phyloP scores from a whole-genome alignment of 2,113 vertebrate species.

The Jacana jacana region DNA sequence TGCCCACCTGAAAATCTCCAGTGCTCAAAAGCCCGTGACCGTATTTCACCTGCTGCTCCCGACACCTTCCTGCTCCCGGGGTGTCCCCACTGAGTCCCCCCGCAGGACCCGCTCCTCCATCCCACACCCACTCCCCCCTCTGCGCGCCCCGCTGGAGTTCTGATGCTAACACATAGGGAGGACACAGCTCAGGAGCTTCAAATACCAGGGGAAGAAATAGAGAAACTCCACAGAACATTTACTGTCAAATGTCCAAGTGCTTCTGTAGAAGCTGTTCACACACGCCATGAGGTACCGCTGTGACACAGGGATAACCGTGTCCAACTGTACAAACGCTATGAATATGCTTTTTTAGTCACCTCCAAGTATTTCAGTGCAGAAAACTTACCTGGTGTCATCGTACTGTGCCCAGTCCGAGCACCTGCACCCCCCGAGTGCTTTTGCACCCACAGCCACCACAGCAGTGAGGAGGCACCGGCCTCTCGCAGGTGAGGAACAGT shows the following conservation, averaged over 20 bases:
- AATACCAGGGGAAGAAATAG: neutral
- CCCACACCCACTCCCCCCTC: neutral
- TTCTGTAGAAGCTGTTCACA: neutral
- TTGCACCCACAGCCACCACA: neutral
- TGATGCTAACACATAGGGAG: neutral
- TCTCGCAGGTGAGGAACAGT: fast-evolving
- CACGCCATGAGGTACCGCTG: neutral
- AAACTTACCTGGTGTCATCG: fast-evolving
- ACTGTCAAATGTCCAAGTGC: neutral
- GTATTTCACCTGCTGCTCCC: neutral
- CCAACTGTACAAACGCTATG: neutral
- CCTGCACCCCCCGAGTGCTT: fast-evolving
- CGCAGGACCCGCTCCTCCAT: neutral
- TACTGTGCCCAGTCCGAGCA: fast-evolving
- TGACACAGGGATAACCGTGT: neutral
- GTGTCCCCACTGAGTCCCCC: neutral
- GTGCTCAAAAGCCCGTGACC: neutral
- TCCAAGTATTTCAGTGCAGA: neutral
- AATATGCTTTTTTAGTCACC: neutral
- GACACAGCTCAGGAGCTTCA: neutral
- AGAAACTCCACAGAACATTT: neutral
- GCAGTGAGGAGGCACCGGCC: fast-evolving
- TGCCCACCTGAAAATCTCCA: neutral
- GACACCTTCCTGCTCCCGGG: neutral
- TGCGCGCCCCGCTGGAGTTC: fast-evolving